phyloP scores from a whole-genome alignment of 2,797 vertebrate genomes.

The Novumbra hubbsi region DNA sequence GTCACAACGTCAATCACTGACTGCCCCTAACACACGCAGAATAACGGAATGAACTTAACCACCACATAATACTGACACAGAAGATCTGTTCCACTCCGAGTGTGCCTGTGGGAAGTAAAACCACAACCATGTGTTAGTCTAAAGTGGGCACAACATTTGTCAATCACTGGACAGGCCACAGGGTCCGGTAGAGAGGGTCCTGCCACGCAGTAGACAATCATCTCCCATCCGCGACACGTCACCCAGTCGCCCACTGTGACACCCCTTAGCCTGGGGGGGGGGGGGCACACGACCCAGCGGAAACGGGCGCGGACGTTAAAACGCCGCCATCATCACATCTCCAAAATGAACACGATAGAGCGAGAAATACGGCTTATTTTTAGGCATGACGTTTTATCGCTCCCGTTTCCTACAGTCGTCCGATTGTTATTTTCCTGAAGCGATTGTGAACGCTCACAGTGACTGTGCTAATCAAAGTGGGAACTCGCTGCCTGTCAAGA shows the following conservation, averaged over 20 bases:
- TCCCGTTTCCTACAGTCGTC: slow-evolving; percentile 46
- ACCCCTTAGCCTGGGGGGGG: slow-evolving; percentile 54
- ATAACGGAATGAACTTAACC: too few species aligned
- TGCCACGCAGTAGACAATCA: slow-evolving; percentile 9
- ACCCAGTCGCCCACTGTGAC: slow-evolving; percentile 45
- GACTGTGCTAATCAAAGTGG: slow-evolving; percentile 57
- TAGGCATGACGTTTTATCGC: slow-evolving; percentile 46
- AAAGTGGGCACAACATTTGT: slow-evolving; percentile 24
- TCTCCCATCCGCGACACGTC: slow-evolving; percentile 27
- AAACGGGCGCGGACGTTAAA: slow-evolving; percentile 33
- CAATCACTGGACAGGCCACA: slow-evolving; percentile 13
- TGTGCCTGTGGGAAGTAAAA: slow-evolving; percentile 24
- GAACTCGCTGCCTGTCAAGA: slow-evolving; percentile 55
- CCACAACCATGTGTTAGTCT: slow-evolving; percentile 16
- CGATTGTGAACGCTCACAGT: slow-evolving; percentile 45
- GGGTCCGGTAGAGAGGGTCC: background rate
- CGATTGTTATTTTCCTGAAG: slow-evolving; percentile 57
- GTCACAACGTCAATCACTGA: too few species aligned
- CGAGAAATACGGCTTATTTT: slow-evolving; percentile 47
- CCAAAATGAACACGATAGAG: slow-evolving; percentile 42
- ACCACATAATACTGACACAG: too few species aligned
- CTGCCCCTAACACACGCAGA: too few species aligned
- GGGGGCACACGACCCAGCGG: slow-evolving; percentile 58
- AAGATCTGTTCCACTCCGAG: background rate
- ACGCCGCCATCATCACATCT: slow-evolving; percentile 34